Percentiles rank a stretch among this genome's conserved stretches.
Conservation (phyloP, 2,113 vertebrate genomes). For the Colistium nudipinnis region DNA sequence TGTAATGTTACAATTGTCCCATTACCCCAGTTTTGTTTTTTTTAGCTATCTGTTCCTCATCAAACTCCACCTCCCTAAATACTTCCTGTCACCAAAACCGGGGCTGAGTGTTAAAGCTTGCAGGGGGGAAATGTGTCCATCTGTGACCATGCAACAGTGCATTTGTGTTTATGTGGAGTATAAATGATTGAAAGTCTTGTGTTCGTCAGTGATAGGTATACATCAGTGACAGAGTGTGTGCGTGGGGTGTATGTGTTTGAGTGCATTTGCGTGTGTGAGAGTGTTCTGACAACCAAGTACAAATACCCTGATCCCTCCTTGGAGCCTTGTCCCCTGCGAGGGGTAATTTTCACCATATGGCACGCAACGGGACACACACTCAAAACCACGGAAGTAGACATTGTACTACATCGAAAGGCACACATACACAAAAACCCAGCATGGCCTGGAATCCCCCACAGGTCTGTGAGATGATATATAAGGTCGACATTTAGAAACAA, state of each 20-base stretch:
- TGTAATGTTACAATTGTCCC: slow-evolving; percentile 37
- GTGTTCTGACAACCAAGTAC: background rate
- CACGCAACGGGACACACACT: slow-evolving; percentile 43
- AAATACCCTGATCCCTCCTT: slow-evolving; percentile 26
- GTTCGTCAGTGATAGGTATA: slow-evolving; percentile 8
- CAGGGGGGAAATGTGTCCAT: background rate
- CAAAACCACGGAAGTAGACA: slow-evolving; percentile 29
- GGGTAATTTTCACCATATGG: slow-evolving; percentile 64
- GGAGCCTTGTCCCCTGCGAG: slow-evolving; percentile 29
- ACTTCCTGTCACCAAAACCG: slow-evolving; percentile 60
- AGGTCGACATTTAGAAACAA: slow-evolving; percentile 53
- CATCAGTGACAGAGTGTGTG: slow-evolving; percentile 4
- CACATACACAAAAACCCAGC: slow-evolving; percentile 17
- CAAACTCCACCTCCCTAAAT: slow-evolving; percentile 67
- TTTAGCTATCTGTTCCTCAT: slow-evolving; percentile 68
- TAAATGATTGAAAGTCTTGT: slow-evolving; percentile 10
- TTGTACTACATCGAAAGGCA: slow-evolving; percentile 10
- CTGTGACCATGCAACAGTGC: background rate
- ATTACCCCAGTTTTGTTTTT: slow-evolving; percentile 59
- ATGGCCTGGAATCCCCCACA: background rate
- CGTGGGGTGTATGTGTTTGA: background rate
- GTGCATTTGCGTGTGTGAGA: slow-evolving; percentile 1
- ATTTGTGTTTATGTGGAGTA: background rate
- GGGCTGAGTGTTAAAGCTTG: slow-evolving; percentile 16
- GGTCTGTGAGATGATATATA: slow-evolving; percentile 27